phyloP scores from a whole-genome alignment of 2,888 invertebrate genomes.

The Campoletis raptor region DNA sequence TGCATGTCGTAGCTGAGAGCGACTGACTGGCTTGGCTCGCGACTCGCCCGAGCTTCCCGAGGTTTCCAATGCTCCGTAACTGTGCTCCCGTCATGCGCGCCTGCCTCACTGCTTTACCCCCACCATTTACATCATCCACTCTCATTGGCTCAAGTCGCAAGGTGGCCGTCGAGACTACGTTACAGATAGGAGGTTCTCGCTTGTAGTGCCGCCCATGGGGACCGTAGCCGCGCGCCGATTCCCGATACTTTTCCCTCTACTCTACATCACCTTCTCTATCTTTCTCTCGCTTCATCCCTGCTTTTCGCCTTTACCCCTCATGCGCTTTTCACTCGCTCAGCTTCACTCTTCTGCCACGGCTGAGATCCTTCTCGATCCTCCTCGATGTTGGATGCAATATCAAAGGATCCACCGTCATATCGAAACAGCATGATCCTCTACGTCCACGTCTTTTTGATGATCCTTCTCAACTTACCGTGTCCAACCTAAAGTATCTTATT shows the following conservation, averaged over 20 bases:
- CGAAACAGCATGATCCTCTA: slow-evolving; percentile 21
- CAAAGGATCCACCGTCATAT: slow-evolving; percentile 28
- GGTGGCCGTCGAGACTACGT: slow-evolving; percentile 84
- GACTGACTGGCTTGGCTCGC: slow-evolving; percentile 85
- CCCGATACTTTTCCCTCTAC: slow-evolving; percentile 57
- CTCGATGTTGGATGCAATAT: slow-evolving; percentile 52
- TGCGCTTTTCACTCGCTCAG: slow-evolving; percentile 46
- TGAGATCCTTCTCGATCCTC: slow-evolving; percentile 56
- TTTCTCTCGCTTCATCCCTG: slow-evolving; percentile 21
- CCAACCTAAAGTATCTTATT: background rate
- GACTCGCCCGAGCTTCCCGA: slow-evolving; percentile 81
- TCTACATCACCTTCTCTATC: slow-evolving; percentile 15
- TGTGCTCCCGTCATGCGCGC: slow-evolving; percentile 81
- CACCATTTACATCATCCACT: slow-evolving; percentile 83
- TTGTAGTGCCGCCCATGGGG: slow-evolving; percentile 74
- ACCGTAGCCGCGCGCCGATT: slow-evolving; percentile 67
- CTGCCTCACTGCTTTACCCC: slow-evolving; percentile 77
- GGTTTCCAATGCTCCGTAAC: slow-evolving; percentile 66
- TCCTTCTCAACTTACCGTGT: slow-evolving; percentile 6
- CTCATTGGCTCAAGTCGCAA: slow-evolving; percentile 80
- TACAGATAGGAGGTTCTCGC: slow-evolving; percentile 80
- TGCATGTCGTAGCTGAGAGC: slow-evolving; percentile 87
- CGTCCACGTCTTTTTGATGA: slow-evolving; percentile 21
- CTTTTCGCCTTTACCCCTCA: slow-evolving; percentile 42
- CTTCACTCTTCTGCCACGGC: slow-evolving; percentile 34